Evolutionary conservation across 1,140 invertebrate genomes (phyloP), one percentile per base, ranked within the genome.

Genomic region (Harpegnathos saltator): DNA sequence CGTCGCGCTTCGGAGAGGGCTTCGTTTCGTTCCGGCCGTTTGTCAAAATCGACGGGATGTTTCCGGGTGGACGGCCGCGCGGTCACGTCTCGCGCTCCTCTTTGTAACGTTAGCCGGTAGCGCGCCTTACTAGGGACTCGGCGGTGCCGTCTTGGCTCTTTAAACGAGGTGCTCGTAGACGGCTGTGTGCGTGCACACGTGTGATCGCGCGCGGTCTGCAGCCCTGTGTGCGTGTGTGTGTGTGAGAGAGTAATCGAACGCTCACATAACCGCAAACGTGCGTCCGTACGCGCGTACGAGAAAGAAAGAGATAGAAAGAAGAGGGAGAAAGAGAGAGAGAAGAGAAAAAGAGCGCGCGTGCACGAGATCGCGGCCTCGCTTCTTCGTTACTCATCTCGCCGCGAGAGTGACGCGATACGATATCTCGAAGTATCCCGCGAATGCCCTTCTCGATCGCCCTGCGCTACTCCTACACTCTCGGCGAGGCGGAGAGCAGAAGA

Each of bases 121-220:
- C 77, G 81, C 72, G 83, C 77, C 87, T 85, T 77, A 87, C 87
- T 78, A 82, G 83, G 65, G 84, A 71, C 33, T 68, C 85, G 73
- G 54, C 84, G 71, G 71, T 85, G 66, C 61, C 88, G 84, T 88
- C 74, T 78, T 62, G 87, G 88, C 88, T 89, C 88, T 89, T 89
- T 89, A 89, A 89, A 89, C 85, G 86, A 77, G 78, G 14, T 22
- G 17, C 24, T n/a, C 22, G 14, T 14, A 61, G 19, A 44, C 63
- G 29, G 63, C 66, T 72, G 69, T 82, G 68, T 69, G 72, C 50
- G 59, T 29, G 61, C 33, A 44, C 50, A 29, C 38, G 72, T 63
- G 54, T 59, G 17, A 22, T 14, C 33, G 24, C 38, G 61, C 15
- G 33, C 54, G 9, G 19, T 54, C 7, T 22, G 54, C 19, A n/a